Conservation (phyloP, 2,888 invertebrate genomes). For the Protodeltote pygarga region DNA sequence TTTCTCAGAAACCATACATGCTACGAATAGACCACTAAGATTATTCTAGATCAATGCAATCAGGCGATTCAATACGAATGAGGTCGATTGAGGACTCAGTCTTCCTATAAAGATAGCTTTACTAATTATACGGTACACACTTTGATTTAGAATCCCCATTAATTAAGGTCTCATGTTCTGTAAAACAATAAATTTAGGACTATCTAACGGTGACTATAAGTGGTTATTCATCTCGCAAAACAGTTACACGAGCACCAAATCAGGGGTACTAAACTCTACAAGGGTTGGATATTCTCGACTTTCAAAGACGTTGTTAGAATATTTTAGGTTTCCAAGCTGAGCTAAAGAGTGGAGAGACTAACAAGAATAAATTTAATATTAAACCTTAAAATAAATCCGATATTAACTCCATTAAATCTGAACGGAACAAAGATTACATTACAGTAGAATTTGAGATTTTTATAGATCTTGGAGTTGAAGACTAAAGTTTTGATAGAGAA, state of each 20-base stretch:
- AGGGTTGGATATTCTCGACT: conserved; percentile 18
- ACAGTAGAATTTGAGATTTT: too few species aligned
- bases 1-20: too few species aligned
- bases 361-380: too few species aligned
- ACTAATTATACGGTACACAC: conserved; percentile 23
- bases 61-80: neutral
- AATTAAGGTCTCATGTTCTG: conserved; percentile 43
- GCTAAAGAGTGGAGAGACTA: neutral
- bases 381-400: too few species aligned
- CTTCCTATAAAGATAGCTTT: conserved; percentile 17
- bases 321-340: neutral
- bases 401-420: too few species aligned
- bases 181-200: conserved; percentile 40
- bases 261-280: conserved; percentile 27
- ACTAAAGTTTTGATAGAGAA: neutral
- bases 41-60: neutral
- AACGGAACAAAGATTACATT: too few species aligned
- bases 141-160: conserved; percentile 39
- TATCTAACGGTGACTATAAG: conserved; percentile 43
- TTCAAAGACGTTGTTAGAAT: conserved; percentile 13
- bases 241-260: conserved; percentile 22
- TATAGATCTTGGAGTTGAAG: neutral
- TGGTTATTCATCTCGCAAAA: conserved; percentile 36
- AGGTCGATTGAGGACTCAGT: neutral
- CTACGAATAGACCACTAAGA: too few species aligned